These are phyloP conservation scores for Zalophus californianus DNA, from an alignment of 2,797 vertebrate species.

Conservation along the genomic window DNA sequence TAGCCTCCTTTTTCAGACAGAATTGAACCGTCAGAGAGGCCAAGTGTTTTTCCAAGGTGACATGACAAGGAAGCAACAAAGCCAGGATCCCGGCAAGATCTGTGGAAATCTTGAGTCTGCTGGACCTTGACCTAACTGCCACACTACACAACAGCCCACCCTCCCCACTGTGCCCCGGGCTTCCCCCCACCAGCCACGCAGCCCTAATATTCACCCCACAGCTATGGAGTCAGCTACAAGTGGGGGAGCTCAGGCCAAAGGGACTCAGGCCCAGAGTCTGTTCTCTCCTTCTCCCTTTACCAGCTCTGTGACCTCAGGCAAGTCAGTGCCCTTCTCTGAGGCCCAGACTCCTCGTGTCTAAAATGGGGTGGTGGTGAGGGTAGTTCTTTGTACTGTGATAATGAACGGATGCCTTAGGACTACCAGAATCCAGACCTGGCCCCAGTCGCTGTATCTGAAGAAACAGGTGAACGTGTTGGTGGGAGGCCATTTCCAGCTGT, in stretches of 20 bases:
- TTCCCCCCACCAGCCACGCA: background rate
- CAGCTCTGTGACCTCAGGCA: background rate
- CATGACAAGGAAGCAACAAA: background rate
- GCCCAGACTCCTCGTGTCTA: background rate
- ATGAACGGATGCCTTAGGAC: background rate
- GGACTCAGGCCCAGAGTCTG: background rate
- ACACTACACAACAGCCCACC: background rate
- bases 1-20: background rate
- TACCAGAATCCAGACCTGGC: background rate
- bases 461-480: background rate
- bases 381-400: background rate
- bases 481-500: background rate
- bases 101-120: background rate
- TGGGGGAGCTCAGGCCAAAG: background rate
- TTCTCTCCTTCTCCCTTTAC: background rate
- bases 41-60: background rate
- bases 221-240: background rate
- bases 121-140: background rate
- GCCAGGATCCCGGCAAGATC: background rate
- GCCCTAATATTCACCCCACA: background rate
- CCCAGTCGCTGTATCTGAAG: background rate
- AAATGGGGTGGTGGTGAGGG: background rate
- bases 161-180: no score
- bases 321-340: background rate
- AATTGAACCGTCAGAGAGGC: background rate